Evolutionary conservation across 2,113 vertebrate species (phyloP).

Genomic region (Lichenostomus cassidix): DNA sequence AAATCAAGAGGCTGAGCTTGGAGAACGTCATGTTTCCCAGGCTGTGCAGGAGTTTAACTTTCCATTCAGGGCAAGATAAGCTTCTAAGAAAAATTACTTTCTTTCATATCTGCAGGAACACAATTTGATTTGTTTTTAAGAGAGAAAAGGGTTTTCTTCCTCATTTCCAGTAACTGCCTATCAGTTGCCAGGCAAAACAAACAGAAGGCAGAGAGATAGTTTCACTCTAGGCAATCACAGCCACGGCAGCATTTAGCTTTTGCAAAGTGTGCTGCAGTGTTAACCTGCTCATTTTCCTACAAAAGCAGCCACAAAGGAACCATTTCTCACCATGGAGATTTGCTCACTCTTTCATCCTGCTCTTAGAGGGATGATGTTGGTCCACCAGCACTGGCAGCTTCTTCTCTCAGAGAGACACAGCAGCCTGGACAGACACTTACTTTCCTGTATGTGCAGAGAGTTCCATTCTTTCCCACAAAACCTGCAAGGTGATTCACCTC

Average conservation of each 20-base stretch:
- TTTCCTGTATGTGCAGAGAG: background rate
- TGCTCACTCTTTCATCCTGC: background rate
- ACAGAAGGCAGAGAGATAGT: background rate
- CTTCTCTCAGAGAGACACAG: background rate
- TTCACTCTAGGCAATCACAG: background rate
- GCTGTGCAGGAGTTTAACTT: background rate
- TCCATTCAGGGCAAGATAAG: background rate
- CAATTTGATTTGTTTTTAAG: background rate
- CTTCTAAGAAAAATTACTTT: background rate
- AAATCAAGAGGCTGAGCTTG: background rate
- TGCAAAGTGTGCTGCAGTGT: background rate
- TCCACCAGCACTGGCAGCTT: accelerated
- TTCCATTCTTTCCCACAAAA: background rate
- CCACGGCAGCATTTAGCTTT: background rate
- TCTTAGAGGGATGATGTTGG: background rate
- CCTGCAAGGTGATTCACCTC: background rate
- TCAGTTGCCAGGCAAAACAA: background rate
- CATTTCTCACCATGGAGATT: background rate
- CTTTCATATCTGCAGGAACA: background rate
- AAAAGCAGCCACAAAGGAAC: background rate
- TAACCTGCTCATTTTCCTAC: background rate
- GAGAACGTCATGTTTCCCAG: accelerated
- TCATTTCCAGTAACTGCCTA: background rate
- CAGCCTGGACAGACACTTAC: background rate
- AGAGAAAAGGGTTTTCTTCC: background rate